These are phyloP conservation scores for Tetragonisca angustula DNA, from an alignment of 2,888 invertebrate genomes.

Conservation along the genomic window DNA sequence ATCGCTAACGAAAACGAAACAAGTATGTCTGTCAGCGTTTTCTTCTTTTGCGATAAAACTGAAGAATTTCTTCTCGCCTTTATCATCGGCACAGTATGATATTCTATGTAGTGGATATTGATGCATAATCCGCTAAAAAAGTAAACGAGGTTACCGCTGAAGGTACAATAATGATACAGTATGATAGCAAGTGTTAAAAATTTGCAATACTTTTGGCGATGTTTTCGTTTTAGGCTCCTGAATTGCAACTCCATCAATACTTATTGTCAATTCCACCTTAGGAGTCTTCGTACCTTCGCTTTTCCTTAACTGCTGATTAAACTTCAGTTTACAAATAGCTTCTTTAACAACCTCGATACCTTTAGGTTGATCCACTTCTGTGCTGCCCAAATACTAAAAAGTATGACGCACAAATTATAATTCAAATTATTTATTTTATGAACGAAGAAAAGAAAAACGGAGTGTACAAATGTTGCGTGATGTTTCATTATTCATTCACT, in stretches of 20 bases:
- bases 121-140: constrained; percentile 90
- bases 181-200: not conserved
- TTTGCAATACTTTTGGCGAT: constrained; percentile 78
- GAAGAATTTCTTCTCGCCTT: constrained; percentile 98
- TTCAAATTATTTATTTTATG: no score
- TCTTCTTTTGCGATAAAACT: constrained; percentile 95
- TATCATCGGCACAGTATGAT: constrained; percentile 99
- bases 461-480: constrained; percentile 12
- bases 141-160: not conserved
- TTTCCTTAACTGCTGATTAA: constrained; percentile 96
- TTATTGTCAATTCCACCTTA: constrained; percentile 97
- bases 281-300: constrained; percentile 96
- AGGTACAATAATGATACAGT: not conserved
- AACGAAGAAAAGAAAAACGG: constrained; percentile 11
- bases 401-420: constrained; percentile 58
- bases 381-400: constrained; percentile 95
- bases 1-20: constrained; percentile 98
- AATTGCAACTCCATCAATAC: constrained; percentile 98
- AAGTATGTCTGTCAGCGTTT: constrained; percentile 92
- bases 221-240: constrained; percentile 87
- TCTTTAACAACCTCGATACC: constrained; percentile 99
- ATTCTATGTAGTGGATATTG: constrained; percentile 98
- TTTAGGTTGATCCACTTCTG: constrained; percentile 97
- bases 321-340: constrained; percentile 97
- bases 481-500: constrained; percentile 27